Base-by-base conservation (phyloP, 2,797 vertebrate genomes). In the Cygnus olor region DNA sequence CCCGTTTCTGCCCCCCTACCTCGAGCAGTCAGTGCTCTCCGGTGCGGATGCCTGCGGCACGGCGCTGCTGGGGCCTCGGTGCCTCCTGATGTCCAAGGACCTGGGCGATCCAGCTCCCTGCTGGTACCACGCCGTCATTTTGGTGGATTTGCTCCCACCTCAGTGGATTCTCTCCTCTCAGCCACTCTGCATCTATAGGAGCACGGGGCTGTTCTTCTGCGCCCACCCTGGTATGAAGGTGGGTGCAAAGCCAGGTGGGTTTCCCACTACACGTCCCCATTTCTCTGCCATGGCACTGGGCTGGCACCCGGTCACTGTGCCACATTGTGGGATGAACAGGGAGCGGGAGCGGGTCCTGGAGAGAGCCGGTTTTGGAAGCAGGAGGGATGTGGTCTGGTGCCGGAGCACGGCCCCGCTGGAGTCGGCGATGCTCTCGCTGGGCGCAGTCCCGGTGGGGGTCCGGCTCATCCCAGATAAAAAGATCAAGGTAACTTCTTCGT, bases 1-100 rank as follows among this genome's bases (percentile, higher is more conserved):
- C n/a, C 60, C 2, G 0, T 30, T 60, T 56, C 79, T 45, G 28
- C 54, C 7, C 16, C 61, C 2, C 3, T 69, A 0, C 58, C 40
- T n/a, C 9, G 32, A 36, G 45, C 57, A 8, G 42, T 28, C 1
- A 8, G 2, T 22, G 9, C 6, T 74, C 32, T n/a, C 0, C 32
- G 0, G 8, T 24, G 76, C 38, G 44, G 3, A 10, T 32, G 21
- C 36, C 32, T 3, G 22, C 25, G 68, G 40, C 24, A 8, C 16
- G 49, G 49, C 18, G 18, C 45, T 36, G 27, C 18, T 8, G 20
- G 19, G 45, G 36, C 27, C 36, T 72, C 2, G 34, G 21, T 6
- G 30, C 32, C 9, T 25, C 58, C 51, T 6, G 14, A 4, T 25
- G 19, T 9, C 28, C 40, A 3, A 3, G 20, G 17, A 14, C 32